Evolutionary conservation across 2,888 invertebrate genomes (phyloP), one percentile per base, ranked within the genome.

Genomic region (Dasysyrphus tricinctus): DNA sequence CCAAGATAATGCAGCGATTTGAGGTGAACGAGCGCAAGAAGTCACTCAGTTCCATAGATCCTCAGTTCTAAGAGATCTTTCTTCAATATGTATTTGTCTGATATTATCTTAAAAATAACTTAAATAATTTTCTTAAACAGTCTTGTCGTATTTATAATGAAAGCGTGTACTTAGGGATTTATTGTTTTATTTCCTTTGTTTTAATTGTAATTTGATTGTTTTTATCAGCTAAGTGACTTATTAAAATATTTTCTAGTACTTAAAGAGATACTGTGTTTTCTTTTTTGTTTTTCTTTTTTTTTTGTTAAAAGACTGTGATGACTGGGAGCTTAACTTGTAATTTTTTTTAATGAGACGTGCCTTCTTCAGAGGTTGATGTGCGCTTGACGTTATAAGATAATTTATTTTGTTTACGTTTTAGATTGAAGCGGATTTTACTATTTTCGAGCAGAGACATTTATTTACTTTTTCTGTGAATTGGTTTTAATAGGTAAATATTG

Each of bases 1-100:
- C 96, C 92, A 96, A 96, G 92, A 96, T 96, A 89, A 96, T 96
- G 94, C 95, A 96, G 88, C 94, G 96, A 79, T 94, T 95, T 88
- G 93, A 95, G 88, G 93, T 94, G 88, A 94, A 94, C 89, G 94
- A 95, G 88, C 93, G 93, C 32, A 93, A 93, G 54, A 91, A 92
- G 78, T 92, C 92, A 0, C 89, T 92, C 88, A 94, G 90, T 24
- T 90, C 90, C n/a, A 89, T 91, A 54, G 90, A 90, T 80, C 90
- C 34, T 56, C 61, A 80, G 2, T 83, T 75, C 37, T 83, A 57
- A 44, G n/a, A n/a, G 39, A 32, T 32, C 32, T 7, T 57, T 42
- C 8, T 61, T 42, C 0, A n/a, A 49, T 24, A n/a, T n/a, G n/a
- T n/a, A 24, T 11, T 47, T 44, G 34, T 73, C 63, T 67, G 65